Percentiles rank a stretch among this genome's conserved stretches.
Conservation (phyloP, 2,797 vertebrate genomes). For the Channallabes apus region DNA sequence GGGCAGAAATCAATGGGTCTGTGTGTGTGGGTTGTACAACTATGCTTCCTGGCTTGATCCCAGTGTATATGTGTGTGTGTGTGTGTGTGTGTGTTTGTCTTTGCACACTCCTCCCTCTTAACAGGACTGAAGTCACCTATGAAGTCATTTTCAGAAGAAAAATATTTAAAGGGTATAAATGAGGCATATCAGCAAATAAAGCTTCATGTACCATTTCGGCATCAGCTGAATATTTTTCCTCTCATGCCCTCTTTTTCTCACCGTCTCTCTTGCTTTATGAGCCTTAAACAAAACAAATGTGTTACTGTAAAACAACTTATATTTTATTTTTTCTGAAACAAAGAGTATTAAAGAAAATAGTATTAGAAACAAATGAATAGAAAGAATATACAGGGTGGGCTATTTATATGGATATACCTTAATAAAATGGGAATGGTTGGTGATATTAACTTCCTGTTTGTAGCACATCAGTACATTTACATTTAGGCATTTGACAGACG, state of each 20-base stretch:
- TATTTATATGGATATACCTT: too few relatives aligned
- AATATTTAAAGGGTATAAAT: conserved; percentile 7
- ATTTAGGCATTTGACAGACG: too few relatives aligned
- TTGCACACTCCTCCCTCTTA: conserved; percentile 46
- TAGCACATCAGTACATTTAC: too few relatives aligned
- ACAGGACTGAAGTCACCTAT: conserved; percentile 53
- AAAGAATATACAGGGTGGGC: too few relatives aligned
- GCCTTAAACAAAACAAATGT: background rate
- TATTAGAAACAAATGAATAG: background rate
- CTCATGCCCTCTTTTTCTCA: background rate
- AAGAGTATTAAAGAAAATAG: background rate
- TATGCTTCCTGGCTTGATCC: conserved; percentile 27
- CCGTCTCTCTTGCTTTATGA: background rate
- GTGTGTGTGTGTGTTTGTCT: conserved; percentile 33
- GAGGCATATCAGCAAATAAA: conserved; percentile 3
- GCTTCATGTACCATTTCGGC: background rate
- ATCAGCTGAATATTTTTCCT: background rate
- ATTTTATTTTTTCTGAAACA: background rate
- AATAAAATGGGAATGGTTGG: too few relatives aligned
- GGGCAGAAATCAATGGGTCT: conserved; percentile 31
- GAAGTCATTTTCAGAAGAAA: conserved; percentile 46
- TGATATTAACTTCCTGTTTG: too few relatives aligned
- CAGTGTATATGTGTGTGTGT: background rate
- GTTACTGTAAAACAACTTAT: background rate
- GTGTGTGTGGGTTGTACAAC: conserved; percentile 33